phyloP scores from a whole-genome alignment of 37 sponge, comb jelly and placozoan species.

The Lycopodina hypogea region DNA sequence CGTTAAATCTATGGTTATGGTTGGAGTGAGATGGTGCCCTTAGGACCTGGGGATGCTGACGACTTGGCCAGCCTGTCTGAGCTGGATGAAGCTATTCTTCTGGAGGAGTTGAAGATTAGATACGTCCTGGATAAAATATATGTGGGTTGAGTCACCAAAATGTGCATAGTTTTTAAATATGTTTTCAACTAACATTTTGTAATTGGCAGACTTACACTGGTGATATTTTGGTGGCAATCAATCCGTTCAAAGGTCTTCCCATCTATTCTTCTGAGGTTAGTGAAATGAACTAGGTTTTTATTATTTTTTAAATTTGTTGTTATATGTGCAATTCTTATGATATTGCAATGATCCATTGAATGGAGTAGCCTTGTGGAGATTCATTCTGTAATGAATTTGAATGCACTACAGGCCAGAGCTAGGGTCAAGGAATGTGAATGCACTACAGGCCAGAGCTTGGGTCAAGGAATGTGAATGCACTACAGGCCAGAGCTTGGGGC shows the following conservation, averaged over 20 bases:
- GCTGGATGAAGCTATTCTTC: conserved; percentile 59
- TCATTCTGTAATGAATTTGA: no score
- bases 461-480: no score
- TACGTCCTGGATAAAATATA: conserved; percentile 71
- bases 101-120: conserved; percentile 56
- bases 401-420: no score
- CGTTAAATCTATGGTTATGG: no score
- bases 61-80: conserved; percentile 67
- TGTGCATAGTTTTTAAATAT: neutral
- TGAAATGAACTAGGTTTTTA: neutral
- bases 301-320: neutral
- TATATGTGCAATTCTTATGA: neutral
- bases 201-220: conserved; percentile 73
- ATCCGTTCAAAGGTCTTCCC: conserved; percentile 73
- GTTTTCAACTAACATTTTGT: neutral
- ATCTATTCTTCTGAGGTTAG: conserved; percentile 64
- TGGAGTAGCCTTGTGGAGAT: no score
- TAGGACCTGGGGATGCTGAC: conserved; percentile 47
- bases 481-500: no score
- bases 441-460: no score
- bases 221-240: conserved; percentile 79
- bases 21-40: no score
- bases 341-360: neutral
- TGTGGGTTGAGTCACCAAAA: conserved; percentile 23
- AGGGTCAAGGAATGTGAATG: no score